Conservation (phyloP, 2,888 invertebrate species). For the Tenthredo livida region DNA sequence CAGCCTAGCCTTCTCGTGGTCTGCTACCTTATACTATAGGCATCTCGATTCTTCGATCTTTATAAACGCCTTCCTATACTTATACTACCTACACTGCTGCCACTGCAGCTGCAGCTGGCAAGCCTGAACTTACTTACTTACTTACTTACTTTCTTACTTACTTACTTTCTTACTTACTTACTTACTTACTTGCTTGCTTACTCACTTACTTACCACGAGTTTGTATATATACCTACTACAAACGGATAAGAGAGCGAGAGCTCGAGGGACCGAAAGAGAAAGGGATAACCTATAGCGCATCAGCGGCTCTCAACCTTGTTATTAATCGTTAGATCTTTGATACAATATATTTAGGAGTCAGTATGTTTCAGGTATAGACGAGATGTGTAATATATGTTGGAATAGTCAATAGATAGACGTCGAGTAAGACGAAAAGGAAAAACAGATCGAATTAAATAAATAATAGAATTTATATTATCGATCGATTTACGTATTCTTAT, state of each 20-base stretch:
- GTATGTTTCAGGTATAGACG: not conserved
- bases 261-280: slow-evolving; percentile 20
- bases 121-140: not conserved
- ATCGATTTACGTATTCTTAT: not conserved
- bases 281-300: slow-evolving; percentile 14
- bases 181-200: not conserved
- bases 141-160: not conserved
- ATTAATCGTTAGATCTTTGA: not conserved
- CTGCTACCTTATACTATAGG: not conserved
- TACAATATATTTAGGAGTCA: not conserved
- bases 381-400: not conserved
- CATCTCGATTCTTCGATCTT: not conserved
- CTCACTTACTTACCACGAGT: not conserved
- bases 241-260: slow-evolving; percentile 26
- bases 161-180: not conserved
- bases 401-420: not conserved
- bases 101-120: not conserved
- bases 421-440: not conserved
- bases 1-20: not conserved
- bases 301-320: slow-evolving; percentile 34
- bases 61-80: not conserved
- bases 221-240: not conserved
- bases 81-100: not conserved
- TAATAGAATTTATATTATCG: slow-evolving; percentile 3
- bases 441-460: not conserved